These are phyloP conservation scores for Ips typographus DNA, from an alignment of 1,140 invertebrate genomes.

Conservation along the genomic window DNA sequence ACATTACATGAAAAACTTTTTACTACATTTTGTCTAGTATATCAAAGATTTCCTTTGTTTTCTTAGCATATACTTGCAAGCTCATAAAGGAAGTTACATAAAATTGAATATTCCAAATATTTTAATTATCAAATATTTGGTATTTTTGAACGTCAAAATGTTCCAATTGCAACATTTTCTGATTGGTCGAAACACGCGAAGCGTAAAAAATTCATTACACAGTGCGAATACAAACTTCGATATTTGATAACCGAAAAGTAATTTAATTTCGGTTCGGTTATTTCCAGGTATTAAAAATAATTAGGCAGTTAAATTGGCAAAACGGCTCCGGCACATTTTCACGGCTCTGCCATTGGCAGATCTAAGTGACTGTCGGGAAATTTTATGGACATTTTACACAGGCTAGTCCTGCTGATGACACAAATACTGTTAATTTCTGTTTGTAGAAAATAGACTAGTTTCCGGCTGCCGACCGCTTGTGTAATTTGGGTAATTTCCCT, in stretches of 20 bases:
- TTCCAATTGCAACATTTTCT: too few relatives aligned
- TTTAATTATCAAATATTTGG: too few relatives aligned
- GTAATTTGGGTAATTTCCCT: slow-evolving; percentile 13
- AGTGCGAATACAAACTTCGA: neutral
- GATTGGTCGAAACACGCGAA: too few relatives aligned
- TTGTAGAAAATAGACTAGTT: slow-evolving; percentile 24
- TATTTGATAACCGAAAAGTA: slow-evolving; percentile 10
- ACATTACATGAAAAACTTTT: too few relatives aligned
- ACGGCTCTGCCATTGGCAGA: slow-evolving; percentile 7
- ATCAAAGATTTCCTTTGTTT: too few relatives aligned
- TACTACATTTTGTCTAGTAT: too few relatives aligned
- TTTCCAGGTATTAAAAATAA: slow-evolving; percentile 17
- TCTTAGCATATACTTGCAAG: too few relatives aligned
- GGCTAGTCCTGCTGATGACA: slow-evolving; percentile 23
- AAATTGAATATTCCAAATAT: too few relatives aligned
- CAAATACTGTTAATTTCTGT: slow-evolving; percentile 28
- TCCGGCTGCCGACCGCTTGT: neutral
- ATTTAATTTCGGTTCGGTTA: neutral
- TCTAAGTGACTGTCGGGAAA: slow-evolving; percentile 14
- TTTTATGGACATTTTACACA: slow-evolving; percentile 28
- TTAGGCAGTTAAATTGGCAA: slow-evolving; percentile 26
- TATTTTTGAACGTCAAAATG: too few relatives aligned
- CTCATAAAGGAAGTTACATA: too few relatives aligned
- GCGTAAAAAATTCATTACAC: too few relatives aligned
- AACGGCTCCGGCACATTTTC: slow-evolving; percentile 10